Evolutionary conservation across 2,113 vertebrate genomes (phyloP).

Genomic region (Dromiciops gliroides): DNA sequence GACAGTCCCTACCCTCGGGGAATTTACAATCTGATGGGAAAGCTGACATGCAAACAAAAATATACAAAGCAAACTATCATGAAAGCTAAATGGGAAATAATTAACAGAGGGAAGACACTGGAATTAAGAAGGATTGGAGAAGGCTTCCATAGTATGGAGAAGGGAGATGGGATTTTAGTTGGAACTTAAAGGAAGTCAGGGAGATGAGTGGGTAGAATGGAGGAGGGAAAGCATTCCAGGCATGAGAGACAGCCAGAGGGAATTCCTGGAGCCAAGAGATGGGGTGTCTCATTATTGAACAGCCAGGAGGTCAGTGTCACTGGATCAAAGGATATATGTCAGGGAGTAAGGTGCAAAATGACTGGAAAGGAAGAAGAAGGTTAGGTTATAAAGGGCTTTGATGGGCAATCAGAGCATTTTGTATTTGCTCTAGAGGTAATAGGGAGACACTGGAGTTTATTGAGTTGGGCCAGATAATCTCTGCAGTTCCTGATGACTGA

Average conservation of each 20-base stretch:
- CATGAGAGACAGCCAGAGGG: not conserved
- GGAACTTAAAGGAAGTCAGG: not conserved
- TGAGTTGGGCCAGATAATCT: not conserved
- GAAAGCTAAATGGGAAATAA: not conserved
- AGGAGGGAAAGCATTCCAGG: not conserved
- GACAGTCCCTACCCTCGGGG: not conserved
- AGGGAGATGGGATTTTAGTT: not conserved
- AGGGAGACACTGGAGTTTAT: not conserved
- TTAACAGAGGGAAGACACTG: not conserved
- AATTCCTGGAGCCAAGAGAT: not conserved
- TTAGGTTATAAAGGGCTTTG: not conserved
- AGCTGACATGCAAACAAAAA: not conserved
- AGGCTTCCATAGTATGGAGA: not conserved
- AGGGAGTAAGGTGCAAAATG: not conserved
- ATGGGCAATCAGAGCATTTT: not conserved
- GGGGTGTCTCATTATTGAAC: not conserved
- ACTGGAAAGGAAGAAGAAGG: not conserved
- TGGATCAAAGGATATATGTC: not conserved
- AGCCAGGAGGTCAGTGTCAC: not conserved
- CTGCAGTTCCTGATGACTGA: not conserved
- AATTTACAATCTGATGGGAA: not conserved
- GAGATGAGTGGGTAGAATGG: not conserved
- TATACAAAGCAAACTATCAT: not conserved
- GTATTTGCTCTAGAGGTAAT: not conserved
- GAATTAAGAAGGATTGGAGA: not conserved